Percentiles rank a stretch among this genome's conserved stretches.
Conservation (phyloP, 2,113 vertebrate species). For the Pardalotus punctatus region DNA sequence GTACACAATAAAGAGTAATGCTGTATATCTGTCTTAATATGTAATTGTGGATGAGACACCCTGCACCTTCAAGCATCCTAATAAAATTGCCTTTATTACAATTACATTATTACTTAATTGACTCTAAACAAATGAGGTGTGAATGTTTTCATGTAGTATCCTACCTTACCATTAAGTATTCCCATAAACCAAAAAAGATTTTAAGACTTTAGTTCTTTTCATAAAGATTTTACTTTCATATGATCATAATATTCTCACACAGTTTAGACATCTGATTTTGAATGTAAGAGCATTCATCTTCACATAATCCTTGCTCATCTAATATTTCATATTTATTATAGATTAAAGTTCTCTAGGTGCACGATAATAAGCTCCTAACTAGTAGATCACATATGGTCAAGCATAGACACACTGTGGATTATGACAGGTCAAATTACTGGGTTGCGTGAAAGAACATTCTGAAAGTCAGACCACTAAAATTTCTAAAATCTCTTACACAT, state of each 20-base stretch:
- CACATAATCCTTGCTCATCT: not conserved
- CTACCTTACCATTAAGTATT: not conserved
- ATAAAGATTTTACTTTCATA: not conserved
- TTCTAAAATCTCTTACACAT: not conserved
- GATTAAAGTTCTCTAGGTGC: not conserved
- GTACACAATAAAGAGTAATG: conserved; percentile 69
- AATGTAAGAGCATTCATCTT: not conserved
- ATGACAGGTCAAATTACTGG: not conserved
- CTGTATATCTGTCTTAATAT: conserved; percentile 45
- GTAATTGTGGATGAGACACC: conserved; percentile 2
- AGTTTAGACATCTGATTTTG: not conserved
- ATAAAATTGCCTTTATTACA: conserved; percentile 25
- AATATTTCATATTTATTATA: not conserved
- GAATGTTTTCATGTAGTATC: not conserved
- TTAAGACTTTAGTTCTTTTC: not conserved
- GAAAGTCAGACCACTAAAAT: not conserved
- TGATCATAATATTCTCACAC: not conserved
- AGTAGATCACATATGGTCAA: not conserved
- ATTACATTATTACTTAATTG: not conserved
- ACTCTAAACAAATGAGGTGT: not conserved
- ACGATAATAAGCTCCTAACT: not conserved
- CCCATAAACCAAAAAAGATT: not conserved
- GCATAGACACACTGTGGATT: not conserved
- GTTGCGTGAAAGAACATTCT: not conserved
- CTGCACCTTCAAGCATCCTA: conserved; percentile 15